phyloP scores from a whole-genome alignment of 2,113 vertebrate genomes.

The Mus spicilegus region DNA sequence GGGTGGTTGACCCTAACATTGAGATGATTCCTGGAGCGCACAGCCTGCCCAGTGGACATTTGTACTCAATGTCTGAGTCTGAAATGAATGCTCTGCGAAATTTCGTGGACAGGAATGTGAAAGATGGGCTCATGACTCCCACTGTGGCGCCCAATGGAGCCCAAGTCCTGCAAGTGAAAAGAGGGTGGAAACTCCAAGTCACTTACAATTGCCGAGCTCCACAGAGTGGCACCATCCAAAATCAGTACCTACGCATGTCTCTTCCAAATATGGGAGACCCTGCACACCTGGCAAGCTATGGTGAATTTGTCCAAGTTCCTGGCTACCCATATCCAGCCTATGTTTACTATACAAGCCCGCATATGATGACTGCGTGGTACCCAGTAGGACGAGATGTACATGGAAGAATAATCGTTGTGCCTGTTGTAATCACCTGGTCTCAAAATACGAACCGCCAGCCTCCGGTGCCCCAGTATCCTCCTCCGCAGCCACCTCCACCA shows the following conservation, averaged over 20 bases:
- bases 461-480: conserved; percentile 72
- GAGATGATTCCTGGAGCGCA: conserved; percentile 79
- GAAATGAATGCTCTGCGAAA: conserved; percentile 81
- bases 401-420: conserved; percentile 66
- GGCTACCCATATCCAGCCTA: conserved; percentile 26
- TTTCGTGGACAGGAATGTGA: conserved; percentile 78
- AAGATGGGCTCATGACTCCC: conserved; percentile 76
- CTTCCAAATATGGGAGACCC: conserved; percentile 77
- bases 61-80: conserved; percentile 73
- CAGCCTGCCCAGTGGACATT: conserved; percentile 76
- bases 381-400: conserved; percentile 75
- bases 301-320: conserved; percentile 69
- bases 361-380: conserved; percentile 77
- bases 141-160: conserved; percentile 70
- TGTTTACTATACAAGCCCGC: conserved; percentile 57
- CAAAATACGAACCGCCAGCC: conserved; percentile 75
- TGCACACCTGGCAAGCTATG: conserved; percentile 76
- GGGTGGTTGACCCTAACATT: conserved; percentile 61
- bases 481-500: neutral
- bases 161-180: conserved; percentile 79
- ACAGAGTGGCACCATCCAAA: conserved; percentile 72
- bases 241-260: conserved; percentile 75
- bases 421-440: conserved; percentile 79
- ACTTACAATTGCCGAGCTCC: conserved; percentile 74
- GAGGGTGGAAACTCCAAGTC: conserved; percentile 81